Percentiles rank a stretch among this genome's conserved stretches.
phyloP scores from a whole-genome alignment of 1,140 invertebrate genomes.

The Heliconius hewitsoni region DNA sequence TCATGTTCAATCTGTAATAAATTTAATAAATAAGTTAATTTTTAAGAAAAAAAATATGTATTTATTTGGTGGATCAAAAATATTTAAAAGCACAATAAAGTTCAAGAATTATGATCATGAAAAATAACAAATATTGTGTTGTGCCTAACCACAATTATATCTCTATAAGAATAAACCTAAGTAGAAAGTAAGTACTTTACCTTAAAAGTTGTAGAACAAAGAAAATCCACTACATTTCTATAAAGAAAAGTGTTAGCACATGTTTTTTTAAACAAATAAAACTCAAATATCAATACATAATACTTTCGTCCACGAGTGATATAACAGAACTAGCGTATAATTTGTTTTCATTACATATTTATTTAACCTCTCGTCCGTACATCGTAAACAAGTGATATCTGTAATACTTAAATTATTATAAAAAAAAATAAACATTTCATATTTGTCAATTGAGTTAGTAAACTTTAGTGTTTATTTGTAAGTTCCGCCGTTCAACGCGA shows the following conservation, averaged over 20 bases:
- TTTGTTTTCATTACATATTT: slow-evolving; percentile 11
- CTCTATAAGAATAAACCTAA: background rate
- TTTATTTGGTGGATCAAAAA: no score
- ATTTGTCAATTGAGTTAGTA: background rate
- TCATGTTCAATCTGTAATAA: slow-evolving; percentile 42
- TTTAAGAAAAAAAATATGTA: no score
- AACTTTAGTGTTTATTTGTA: background rate
- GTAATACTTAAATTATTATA: background rate
- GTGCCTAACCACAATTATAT: background rate
- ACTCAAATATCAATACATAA: background rate
- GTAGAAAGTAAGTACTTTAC: background rate
- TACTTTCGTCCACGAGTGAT: background rate
- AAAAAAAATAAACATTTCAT: background rate
- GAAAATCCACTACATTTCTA: background rate
- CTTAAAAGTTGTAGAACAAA: background rate
- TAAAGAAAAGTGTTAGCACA: background rate
- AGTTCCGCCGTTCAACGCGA: no score
- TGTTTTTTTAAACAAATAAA: background rate
- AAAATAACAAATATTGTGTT: no score
- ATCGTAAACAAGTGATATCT: background rate
- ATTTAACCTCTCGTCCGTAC: background rate
- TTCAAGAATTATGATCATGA: no score
- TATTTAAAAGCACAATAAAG: no score
- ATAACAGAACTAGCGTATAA: background rate
- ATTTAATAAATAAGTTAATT: no score